Percentiles rank a stretch among this genome's conserved stretches.
These are phyloP conservation scores for Halesus radiatus DNA, from an alignment of 1,140 invertebrate species.

Conservation along the genomic window DNA sequence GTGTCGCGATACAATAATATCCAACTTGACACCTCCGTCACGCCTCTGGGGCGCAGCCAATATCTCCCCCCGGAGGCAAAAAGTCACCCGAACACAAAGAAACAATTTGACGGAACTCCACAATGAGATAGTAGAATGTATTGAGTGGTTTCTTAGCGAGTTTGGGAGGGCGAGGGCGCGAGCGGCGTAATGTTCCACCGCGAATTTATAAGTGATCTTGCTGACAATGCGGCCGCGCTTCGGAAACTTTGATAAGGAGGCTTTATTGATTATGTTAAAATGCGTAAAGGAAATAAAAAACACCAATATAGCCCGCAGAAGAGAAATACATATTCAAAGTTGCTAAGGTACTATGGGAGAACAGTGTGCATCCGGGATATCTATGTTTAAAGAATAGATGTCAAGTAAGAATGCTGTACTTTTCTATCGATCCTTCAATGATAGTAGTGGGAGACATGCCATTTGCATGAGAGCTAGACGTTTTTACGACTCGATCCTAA, in stretches of 20 bases:
- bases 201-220: neutral
- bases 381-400: too few relatives aligned
- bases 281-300: neutral
- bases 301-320: neutral
- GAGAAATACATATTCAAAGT: too few relatives aligned
- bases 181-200: neutral
- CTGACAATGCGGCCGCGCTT: neutral
- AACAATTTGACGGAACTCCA: constrained; percentile 37
- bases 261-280: too few relatives aligned
- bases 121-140: constrained; percentile 30
- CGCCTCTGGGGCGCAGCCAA: constrained; percentile 46
- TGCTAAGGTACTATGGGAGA: too few relatives aligned
- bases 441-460: too few relatives aligned
- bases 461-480: too few relatives aligned
- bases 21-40: constrained; percentile 51
- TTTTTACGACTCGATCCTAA: too few relatives aligned
- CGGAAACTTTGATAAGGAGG: too few relatives aligned
- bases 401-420: too few relatives aligned
- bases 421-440: too few relatives aligned
- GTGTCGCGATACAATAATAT: constrained; percentile 56
- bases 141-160: constrained; percentile 20
- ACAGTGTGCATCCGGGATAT: too few relatives aligned
- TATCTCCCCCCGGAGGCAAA: constrained; percentile 16
- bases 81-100: constrained; percentile 35
- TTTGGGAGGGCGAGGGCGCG: neutral